Percentiles rank a stretch among this genome's conserved stretches.
Conservation (phyloP, 2,888 invertebrate genomes). For the Tetramorium bicarinatum region DNA sequence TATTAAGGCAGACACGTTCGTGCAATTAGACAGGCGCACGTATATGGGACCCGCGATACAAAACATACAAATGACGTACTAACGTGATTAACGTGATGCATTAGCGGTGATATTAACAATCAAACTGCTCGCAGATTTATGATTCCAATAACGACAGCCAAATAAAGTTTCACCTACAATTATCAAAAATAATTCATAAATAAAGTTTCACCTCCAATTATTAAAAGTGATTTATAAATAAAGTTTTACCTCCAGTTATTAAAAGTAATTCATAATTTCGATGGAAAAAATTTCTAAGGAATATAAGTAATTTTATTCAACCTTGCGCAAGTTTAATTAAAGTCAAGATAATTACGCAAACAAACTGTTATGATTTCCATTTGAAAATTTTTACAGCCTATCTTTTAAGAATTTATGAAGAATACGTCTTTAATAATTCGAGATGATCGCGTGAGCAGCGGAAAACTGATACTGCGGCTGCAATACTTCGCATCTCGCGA, state of each 20-base stretch:
- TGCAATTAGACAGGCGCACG: constrained; percentile 8
- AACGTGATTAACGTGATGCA: constrained; percentile 3
- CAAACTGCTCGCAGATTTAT: neutral
- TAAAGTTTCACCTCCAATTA: neutral
- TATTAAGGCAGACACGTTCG: constrained; percentile 24
- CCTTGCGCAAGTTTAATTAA: neutral
- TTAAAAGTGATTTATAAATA: neutral
- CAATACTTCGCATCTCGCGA: neutral
- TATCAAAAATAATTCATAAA: neutral
- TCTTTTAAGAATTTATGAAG: neutral
- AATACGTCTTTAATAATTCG: neutral
- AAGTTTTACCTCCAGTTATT: neutral
- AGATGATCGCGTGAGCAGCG: neutral
- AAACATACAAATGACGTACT: neutral
- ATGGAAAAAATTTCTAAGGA: neutral
- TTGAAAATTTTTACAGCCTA: neutral
- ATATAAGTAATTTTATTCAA: neutral
- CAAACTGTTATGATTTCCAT: neutral
- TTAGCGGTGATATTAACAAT: constrained; percentile 12
- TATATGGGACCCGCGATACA: neutral
- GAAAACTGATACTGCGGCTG: neutral
- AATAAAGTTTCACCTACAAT: neutral
- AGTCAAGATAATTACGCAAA: neutral
- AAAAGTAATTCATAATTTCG: neutral
- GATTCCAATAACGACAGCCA: neutral